Conservation (phyloP, 2,797 vertebrate genomes). For the Hydrolagus colliei region DNA sequence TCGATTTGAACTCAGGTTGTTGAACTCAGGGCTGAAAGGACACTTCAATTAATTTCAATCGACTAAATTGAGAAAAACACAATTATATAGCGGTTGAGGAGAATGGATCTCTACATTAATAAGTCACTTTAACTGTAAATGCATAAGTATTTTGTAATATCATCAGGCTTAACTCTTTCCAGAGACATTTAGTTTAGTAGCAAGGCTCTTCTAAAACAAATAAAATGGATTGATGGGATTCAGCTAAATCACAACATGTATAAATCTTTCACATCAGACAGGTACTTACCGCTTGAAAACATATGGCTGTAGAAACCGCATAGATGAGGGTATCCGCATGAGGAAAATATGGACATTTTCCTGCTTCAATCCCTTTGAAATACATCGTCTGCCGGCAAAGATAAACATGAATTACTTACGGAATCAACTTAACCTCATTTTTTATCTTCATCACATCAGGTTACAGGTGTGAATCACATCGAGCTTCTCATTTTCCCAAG, state of each 20-base stretch:
- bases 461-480: neutral
- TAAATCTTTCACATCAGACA: neutral
- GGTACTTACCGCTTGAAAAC: conserved; percentile 90
- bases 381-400: conserved; percentile 72
- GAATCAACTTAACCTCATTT: neutral
- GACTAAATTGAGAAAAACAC: neutral
- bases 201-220: neutral
- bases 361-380: conserved; percentile 96
- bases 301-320: conserved; percentile 89
- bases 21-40: neutral
- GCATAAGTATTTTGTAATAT: neutral
- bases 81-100: neutral
- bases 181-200: neutral
- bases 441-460: neutral
- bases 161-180: neutral
- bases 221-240: conserved; percentile 32
- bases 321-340: conserved; percentile 91
- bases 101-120: neutral
- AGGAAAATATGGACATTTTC: conserved; percentile 86
- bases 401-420: neutral
- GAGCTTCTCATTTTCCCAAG: too few species aligned
- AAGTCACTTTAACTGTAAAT: neutral
- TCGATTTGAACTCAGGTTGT: neutral
- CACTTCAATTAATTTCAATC: neutral
- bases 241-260: neutral